phyloP scores from a whole-genome alignment of 2,113 vertebrate species.

The Epinephelus fuscoguttatus region DNA sequence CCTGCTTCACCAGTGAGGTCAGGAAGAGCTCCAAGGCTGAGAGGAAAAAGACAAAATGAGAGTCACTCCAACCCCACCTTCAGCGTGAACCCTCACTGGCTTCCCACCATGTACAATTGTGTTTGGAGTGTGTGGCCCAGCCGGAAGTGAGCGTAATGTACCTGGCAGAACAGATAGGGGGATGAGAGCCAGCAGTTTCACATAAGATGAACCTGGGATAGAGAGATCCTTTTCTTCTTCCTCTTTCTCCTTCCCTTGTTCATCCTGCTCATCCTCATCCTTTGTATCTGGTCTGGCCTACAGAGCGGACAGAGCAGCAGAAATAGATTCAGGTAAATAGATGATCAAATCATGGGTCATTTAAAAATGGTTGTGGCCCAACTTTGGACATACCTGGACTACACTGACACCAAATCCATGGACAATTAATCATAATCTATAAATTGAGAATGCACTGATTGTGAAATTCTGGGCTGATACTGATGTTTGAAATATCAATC shows the following conservation, averaged over 20 bases:
- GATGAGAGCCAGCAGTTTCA: conserved; percentile 89
- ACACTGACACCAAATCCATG: not conserved
- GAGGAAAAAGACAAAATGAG: not conserved
- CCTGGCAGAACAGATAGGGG: conserved; percentile 86
- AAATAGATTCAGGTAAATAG: not conserved
- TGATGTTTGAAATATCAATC: too few species aligned
- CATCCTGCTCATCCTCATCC: conserved; percentile 75
- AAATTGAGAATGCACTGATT: too few species aligned
- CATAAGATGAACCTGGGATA: conserved; percentile 91
- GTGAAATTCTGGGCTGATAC: too few species aligned
- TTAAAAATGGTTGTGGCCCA: too few species aligned
- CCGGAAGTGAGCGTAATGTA: conserved; percentile 56
- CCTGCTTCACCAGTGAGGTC: conserved; percentile 91
- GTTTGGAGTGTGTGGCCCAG: too few species aligned
- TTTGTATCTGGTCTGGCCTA: conserved; percentile 86
- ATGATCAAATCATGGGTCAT: not conserved
- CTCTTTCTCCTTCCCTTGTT: conserved; percentile 68
- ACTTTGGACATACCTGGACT: too few species aligned
- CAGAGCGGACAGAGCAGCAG: not conserved
- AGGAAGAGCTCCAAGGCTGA: conserved; percentile 91
- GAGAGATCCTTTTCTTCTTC: conserved; percentile 87
- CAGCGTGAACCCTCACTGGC: not conserved
- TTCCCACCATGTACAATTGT: not conserved
- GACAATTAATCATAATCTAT: not conserved
- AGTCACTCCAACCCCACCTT: too few species aligned